phyloP scores from a whole-genome alignment of 2,888 invertebrate genomes.

The Myopa testacea region DNA sequence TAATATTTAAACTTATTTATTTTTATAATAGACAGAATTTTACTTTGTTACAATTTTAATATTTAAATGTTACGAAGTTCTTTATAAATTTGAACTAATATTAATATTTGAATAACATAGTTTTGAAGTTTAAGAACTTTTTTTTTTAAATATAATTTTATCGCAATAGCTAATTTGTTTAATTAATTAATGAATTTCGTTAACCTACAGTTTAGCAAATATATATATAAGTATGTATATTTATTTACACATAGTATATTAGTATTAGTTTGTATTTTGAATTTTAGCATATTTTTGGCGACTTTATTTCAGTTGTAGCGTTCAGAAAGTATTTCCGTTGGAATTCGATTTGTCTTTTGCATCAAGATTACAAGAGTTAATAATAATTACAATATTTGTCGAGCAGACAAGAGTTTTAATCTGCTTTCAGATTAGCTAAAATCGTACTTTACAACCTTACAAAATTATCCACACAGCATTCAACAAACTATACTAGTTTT shows the following conservation, averaged over 20 bases:
- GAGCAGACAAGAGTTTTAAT: conserved; percentile 15
- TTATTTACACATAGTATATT: not conserved
- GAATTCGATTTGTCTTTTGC: conserved; percentile 34
- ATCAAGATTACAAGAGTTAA: conserved; percentile 6
- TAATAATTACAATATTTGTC: conserved; percentile 30
- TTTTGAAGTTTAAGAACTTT: too few species aligned
- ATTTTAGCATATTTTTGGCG: conserved; percentile 8
- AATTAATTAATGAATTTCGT: not conserved
- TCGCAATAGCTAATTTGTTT: not conserved
- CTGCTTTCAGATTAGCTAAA: not conserved
- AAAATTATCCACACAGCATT: conserved; percentile 27
- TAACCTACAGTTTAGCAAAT: conserved; percentile 17
- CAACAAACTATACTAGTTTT: conserved; percentile 21
- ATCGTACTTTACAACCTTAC: conserved; percentile 24
- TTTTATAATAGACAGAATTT: too few species aligned
- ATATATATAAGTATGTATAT: conserved; percentile 15
- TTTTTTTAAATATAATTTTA: not conserved
- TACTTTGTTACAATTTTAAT: too few species aligned
- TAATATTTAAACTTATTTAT: too few species aligned
- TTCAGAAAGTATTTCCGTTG: conserved; percentile 2
- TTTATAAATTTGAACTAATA: too few species aligned
- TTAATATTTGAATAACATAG: conserved; percentile 1
- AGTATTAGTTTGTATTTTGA: too few species aligned
- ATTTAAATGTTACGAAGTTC: too few species aligned
- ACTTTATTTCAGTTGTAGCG: conserved; percentile 20